Evolutionary conservation across 2,797 vertebrate genomes (phyloP), one percentile per base, ranked within the genome.

Genomic region (Yasuhikotakia modesta): DNA sequence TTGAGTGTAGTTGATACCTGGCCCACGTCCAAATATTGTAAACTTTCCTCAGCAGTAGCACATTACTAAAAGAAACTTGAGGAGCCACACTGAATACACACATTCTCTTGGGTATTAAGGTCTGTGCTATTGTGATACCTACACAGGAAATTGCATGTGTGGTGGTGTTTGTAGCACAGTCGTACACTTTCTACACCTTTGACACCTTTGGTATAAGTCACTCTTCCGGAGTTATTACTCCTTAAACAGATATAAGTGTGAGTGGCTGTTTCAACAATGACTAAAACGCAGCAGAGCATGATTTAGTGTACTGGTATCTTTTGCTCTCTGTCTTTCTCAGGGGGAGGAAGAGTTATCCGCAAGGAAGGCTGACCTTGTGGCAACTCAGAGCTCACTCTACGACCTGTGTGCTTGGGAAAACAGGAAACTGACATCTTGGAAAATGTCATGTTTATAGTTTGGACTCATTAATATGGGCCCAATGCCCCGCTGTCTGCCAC

Each of bases 281-380:
- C 19, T 0, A 16, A 32, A 35, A 57, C 13, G 32, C 22, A 58
- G 22, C 11, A 58, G 32, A 67, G 10, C 6, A 48, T 70, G 76
- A 78, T 76, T 48, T 73, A 77, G 32, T 77, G 65, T 48, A 30
- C 60, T 11, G 50, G 65, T 68, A 72, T 32, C 67, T 70, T 24
- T 65, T 50, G 3, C 35, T 82, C 22, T 67, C 71, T 73, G 66
- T 66, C 53, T 57, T 52, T 67, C 21, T 10, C 14, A 4, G 14
- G 0, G 63, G 60, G 75, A 67, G 61, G 85, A 88, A 90, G 83
- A 85, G 83, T 81, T 58, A 83, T 78, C 81, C 90, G 90, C 77
- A 93, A 94, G 92, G 93, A 96, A 95, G 92, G 90, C 89, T 94
- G 93, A 96, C 95, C 95, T 92, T 86, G 89, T 90, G 85, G 86